Evolutionary conservation across 2,797 vertebrate genomes (phyloP), one percentile per base, ranked within the genome.

Genomic region (Diglossa cyanea): DNA sequence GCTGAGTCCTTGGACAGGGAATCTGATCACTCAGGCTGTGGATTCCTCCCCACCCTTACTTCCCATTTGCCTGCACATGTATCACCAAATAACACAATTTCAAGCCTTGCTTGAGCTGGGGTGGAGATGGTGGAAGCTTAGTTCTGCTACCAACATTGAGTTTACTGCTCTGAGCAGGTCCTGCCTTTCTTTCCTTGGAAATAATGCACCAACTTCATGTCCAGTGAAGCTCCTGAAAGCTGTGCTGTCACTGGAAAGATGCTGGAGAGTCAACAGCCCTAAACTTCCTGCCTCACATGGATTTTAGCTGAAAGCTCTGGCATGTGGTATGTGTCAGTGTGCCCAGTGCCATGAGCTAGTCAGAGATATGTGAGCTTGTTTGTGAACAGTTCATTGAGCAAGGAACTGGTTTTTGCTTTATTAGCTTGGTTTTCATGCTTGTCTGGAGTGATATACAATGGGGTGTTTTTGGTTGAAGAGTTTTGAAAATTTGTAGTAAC

Each of bases 361-460:
- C 37, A 51, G 50, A 63, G 86, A 40, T 50, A 35, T 66, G n/a
- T 54, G 51, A 91, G 55, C 40, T 31, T 66, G 13, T 62, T 44
- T 75, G 31, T 65, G 73, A 72, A 30, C 14, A 72, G 54, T 50
- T 92, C 40, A 28, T 70, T 72, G 53, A 88, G 42, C 74, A 87
- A 89, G 67, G 26, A 92, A 33, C 51, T 81, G 37, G 0, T 2
- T 75, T 92, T 88, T 93, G 51, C 62, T 86, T 93, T 94, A 90
- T 90, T 81, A 84, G n/a, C 37, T 74, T 82, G 81, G 63, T 76
- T 86, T 95, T 90, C 51, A 72, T 79, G 91, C 74, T 78, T 84
- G 44, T 81, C 88, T 81, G 67, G 62, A 86, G 31, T 40, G 47
- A 82, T 88, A 55, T 18, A 68, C 16, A 40, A 23, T 35, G 24